Conservation (phyloP, 1,140 invertebrate genomes). For the Zaprionus nigranus region DNA sequence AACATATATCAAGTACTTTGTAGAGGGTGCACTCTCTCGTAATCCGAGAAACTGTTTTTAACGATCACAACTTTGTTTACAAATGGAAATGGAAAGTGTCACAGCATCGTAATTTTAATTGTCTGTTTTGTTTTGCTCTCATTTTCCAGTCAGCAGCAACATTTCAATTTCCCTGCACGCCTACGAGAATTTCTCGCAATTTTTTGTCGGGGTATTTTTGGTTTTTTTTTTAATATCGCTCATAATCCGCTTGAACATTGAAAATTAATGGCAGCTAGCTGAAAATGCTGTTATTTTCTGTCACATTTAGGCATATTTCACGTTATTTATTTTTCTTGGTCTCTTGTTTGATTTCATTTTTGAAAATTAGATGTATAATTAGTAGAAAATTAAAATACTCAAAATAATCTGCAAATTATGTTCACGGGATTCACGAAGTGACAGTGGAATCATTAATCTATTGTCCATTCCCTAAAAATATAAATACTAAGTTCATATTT, state of each 20-base stretch:
- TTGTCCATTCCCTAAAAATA: background rate
- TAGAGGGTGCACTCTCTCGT: slow-evolving; percentile 46
- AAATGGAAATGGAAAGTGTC: slow-evolving; percentile 50
- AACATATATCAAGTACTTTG: slow-evolving; percentile 46
- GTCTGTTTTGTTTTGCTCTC: slow-evolving; percentile 32
- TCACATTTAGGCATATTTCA: slow-evolving; percentile 58
- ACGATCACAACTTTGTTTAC: slow-evolving; percentile 50
- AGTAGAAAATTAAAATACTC: slow-evolving; percentile 68
- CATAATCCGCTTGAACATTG: slow-evolving; percentile 61
- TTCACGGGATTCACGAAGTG: slow-evolving; percentile 56
- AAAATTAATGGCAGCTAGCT: slow-evolving; percentile 61
- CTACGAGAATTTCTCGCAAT: slow-evolving; percentile 42
- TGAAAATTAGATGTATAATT: slow-evolving; percentile 73
- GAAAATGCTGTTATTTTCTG: slow-evolving; percentile 44
- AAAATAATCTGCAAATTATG: slow-evolving; percentile 45
- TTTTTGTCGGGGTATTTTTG: slow-evolving; percentile 1
- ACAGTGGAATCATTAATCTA: slow-evolving; percentile 63
- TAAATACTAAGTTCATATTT: background rate
- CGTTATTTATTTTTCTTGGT: slow-evolving; percentile 51
- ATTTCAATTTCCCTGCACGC: slow-evolving; percentile 49
- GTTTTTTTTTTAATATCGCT: slow-evolving; percentile 25
- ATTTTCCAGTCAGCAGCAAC: slow-evolving; percentile 46
- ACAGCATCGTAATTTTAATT: slow-evolving; percentile 59
- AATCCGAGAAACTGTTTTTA: slow-evolving; percentile 60
- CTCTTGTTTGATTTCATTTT: slow-evolving; percentile 44